These are phyloP conservation scores for Idaea straminata DNA, from an alignment of 2,888 invertebrate genomes.

Conservation along the genomic window DNA sequence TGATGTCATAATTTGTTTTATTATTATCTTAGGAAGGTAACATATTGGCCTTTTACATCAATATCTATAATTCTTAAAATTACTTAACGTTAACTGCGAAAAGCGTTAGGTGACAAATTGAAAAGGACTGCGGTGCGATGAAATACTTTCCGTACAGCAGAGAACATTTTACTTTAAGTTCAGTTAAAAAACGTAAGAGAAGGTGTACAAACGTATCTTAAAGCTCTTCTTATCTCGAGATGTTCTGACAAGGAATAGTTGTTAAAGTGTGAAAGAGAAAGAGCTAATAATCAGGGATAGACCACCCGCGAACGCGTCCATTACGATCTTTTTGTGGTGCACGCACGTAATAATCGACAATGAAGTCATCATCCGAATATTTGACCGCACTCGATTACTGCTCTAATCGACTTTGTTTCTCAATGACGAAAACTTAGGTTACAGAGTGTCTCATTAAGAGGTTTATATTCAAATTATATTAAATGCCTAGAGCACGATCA, in stretches of 20 bases:
- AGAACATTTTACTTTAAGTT: too few species aligned
- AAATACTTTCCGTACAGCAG: too few species aligned
- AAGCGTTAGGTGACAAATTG: too few species aligned
- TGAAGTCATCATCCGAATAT: slow-evolving; percentile 65
- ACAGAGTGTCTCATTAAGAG: not conserved
- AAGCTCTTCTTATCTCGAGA: slow-evolving; percentile 8
- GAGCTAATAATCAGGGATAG: slow-evolving; percentile 31
- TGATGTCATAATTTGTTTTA: not conserved
- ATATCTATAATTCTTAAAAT: slow-evolving; percentile 2
- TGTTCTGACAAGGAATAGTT: slow-evolving; percentile 17
- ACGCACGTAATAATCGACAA: slow-evolving; percentile 64
- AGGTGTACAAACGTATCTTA: slow-evolving; percentile 5
- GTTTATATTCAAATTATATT: not conserved
- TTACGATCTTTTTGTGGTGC: slow-evolving; percentile 58
- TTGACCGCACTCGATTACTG: not conserved
- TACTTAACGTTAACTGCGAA: too few species aligned
- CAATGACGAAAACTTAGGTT: not conserved
- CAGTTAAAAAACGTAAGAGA: too few species aligned
- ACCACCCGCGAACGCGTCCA: slow-evolving; percentile 66
- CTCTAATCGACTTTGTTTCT: slow-evolving; percentile 1
- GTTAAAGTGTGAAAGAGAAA: slow-evolving; percentile 47
- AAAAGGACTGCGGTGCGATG: too few species aligned
- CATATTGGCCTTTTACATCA: not conserved
- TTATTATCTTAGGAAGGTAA: not conserved
- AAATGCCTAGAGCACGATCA: not conserved